Conservation (phyloP, 2,113 vertebrate species). For the Austrofundulus limnaeus region DNA sequence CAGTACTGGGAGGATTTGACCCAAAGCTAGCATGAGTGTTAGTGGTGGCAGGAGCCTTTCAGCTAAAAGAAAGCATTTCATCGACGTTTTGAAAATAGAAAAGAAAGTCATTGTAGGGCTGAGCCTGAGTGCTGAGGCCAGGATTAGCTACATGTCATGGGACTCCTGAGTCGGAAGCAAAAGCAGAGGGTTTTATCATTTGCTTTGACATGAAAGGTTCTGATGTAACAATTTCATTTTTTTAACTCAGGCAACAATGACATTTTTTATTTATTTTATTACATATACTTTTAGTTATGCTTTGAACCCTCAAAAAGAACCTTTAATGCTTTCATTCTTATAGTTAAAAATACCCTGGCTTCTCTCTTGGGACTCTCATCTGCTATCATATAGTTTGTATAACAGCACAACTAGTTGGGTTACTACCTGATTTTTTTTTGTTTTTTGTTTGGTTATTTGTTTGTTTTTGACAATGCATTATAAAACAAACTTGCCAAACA, state of each 20-base stretch:
- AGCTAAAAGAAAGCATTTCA: slow-evolving; percentile 10
- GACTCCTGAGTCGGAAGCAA: slow-evolving; percentile 7
- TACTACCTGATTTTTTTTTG: too few species aligned
- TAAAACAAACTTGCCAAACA: too few species aligned
- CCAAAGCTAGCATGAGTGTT: slow-evolving; percentile 24
- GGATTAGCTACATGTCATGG: slow-evolving; percentile 19
- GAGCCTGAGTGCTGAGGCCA: slow-evolving; percentile 4
- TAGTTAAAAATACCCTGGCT: too few species aligned
- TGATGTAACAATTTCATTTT: slow-evolving; percentile 14
- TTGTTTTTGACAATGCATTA: too few species aligned
- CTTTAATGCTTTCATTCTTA: neutral
- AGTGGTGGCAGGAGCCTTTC: slow-evolving; percentile 12
- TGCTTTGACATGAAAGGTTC: slow-evolving; percentile 20
- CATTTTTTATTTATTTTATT: neutral
- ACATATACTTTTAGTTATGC: neutral
- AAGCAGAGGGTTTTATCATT: slow-evolving; percentile 2
- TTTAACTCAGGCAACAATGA: slow-evolving; percentile 4
- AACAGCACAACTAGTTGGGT: too few species aligned
- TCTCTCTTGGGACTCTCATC: too few species aligned
- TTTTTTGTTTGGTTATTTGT: too few species aligned
- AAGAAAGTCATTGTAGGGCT: slow-evolving; percentile 10
- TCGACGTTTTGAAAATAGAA: neutral
- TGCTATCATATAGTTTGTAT: too few species aligned
- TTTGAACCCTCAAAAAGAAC: neutral
- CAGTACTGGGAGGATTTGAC: slow-evolving; percentile 45